A percentile compares a stretch with the other conserved stretches of the same genome.
phyloP scores from a whole-genome alignment of 2,888 invertebrate genomes.

The Perizoma flavofasciatum region DNA sequence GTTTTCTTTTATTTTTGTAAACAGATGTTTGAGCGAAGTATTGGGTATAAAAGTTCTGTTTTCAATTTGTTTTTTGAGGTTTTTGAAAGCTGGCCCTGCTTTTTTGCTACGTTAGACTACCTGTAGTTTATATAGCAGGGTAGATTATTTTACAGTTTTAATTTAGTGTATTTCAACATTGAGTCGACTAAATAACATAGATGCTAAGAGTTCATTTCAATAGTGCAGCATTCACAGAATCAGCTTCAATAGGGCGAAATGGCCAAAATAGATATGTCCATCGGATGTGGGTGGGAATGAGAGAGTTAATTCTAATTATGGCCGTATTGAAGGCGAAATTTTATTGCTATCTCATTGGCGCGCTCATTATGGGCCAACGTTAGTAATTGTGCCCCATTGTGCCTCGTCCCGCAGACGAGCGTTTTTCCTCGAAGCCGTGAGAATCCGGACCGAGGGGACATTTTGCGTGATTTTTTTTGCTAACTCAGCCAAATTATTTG shows the following conservation, averaged over 20 bases:
- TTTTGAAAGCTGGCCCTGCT: constrained; percentile 5
- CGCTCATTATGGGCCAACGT: constrained; percentile 64
- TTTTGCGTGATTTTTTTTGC: constrained; percentile 57
- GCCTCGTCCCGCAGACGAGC: constrained; percentile 52
- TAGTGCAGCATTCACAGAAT: neutral
- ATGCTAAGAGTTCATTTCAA: too few species aligned
- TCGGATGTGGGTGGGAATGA: constrained; percentile 77
- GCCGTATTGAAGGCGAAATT: constrained; percentile 78
- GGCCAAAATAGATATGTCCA: constrained; percentile 62
- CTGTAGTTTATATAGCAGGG: neutral
- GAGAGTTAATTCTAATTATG: constrained; percentile 83
- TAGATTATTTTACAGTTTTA: too few species aligned
- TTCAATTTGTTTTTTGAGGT: constrained; percentile 26
- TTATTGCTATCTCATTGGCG: constrained; percentile 82
- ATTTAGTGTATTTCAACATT: too few species aligned
- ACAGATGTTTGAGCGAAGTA: constrained; percentile 42
- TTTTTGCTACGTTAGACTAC: neutral
- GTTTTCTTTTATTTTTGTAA: constrained; percentile 35
- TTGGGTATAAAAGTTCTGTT: constrained; percentile 29
- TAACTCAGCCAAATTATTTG: constrained; percentile 49
- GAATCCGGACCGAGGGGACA: constrained; percentile 68
- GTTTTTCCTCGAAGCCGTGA: constrained; percentile 74
- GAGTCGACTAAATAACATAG: too few species aligned
- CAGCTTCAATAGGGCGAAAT: constrained; percentile 55
- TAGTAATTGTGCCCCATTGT: constrained; percentile 79